Base-by-base conservation (phyloP, 2,797 vertebrate genomes). In the Lateolabrax maculatus region DNA sequence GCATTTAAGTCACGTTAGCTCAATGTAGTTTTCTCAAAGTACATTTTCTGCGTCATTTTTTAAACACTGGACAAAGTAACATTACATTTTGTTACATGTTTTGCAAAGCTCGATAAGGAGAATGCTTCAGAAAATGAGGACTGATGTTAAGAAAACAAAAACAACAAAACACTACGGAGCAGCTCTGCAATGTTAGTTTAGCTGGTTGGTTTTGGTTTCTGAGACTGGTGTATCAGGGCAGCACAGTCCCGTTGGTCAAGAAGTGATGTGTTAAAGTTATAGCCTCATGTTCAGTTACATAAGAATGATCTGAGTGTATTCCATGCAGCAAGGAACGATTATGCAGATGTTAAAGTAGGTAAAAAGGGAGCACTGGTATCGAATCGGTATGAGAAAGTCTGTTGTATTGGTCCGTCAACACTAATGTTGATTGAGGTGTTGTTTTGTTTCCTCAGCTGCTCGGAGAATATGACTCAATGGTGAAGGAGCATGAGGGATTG, bases 381-480 rank as follows among this genome's bases (percentile, higher is more conserved):
- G n/a, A n/a, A n/a, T n/a, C n/a, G n/a, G n/a, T n/a, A n/a, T n/a
- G 31, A 34, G 6, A 34, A 34, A 34, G 31, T 34, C 31, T 34
- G 31, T 4, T 4, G 31, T 34, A 6, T 4, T 4, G 31, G 31
- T 34, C 31, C 49, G 19, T 68, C 19, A 43, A 6, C 13, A 15
- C n/a, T 44, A 1, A 39, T 11, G 10, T 19, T 56, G 37, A 65
- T 10, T 12, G 21, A 46, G 2, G 6, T 37, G 34, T 75, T 61
- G 23, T 67, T 53, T 76, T 83, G 36, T 58, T 36, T 87, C 52
- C 89, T 74, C 79, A 99, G 98, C 96, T 99, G 79, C 93, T 98
- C 56, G 93, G 93, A 81, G 96, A 99, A 81, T 99, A 99, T 0
- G 96, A 99, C 58, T 95, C 94, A 31, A 94, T 99, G 89, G 93